Base-by-base conservation (phyloP, 92 coral and sea anemone genomes). In the Isaurus tuberculatus region DNA sequence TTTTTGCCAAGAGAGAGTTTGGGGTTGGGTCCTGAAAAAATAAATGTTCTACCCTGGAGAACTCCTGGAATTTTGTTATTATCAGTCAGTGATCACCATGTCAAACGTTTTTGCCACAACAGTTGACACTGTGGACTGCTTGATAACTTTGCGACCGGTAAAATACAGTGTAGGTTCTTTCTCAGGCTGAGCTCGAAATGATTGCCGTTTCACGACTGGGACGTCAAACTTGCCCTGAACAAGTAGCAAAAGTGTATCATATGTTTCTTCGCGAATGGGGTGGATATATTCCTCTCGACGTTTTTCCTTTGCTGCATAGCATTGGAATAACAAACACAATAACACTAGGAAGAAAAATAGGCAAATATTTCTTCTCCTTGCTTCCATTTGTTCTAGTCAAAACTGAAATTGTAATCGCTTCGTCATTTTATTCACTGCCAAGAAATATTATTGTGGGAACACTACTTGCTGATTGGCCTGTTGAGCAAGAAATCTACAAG, bases 171-270 rank as follows among this genome's bases (percentile, higher is more conserved):
- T 85, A 44, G 88, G 79, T 19, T 44, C 58, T 6, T 23, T 83
- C 42, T 83, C 32, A 48, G 6, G 19, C 86, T 42, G 70, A 85
- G 84, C 25, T 77, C 67, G 64, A 84, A 75, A 25, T 4, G 29
- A 28, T 85, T 23, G 72, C 44, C 11, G 46, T 53, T 28, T 40
- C 78, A 44, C 88, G 70, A 85, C 83, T 25, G 75, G 82, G 14
- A 84, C 87, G 17, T 82, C 68, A 30, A 82, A 82, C 68, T 49
- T 25, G 31, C 81, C 81, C 58, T 80, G 79, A n/a, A n/a, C n/a
- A n/a, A n/a, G n/a, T n/a, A n/a, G n/a, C n/a, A n/a, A n/a, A n/a
- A 36, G 68, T 27, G 87, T 20, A 36, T 80, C 85, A 48, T 75
- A 75, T 48, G 55, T 69, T 27, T 67, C 57, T 14, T 83, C 81